Conservation (phyloP, 2,888 invertebrate genomes). For the Rutpela maculata region DNA sequence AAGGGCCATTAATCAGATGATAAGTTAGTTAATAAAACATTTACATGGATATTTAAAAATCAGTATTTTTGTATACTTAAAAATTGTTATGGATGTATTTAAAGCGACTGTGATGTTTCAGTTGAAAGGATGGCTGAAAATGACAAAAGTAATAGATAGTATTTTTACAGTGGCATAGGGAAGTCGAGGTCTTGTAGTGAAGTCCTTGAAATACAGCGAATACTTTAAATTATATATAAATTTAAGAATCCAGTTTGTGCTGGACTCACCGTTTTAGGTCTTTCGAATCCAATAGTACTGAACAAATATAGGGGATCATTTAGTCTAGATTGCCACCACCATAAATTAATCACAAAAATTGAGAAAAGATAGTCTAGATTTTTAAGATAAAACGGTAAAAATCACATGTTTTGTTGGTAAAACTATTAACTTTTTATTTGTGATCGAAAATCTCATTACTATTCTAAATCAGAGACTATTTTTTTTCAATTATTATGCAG, state of each 20-base stretch:
- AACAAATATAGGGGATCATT: neutral
- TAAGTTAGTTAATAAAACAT: neutral
- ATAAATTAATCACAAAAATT: too few species aligned
- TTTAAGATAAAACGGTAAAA: too few species aligned
- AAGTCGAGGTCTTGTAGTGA: neutral
- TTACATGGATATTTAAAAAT: slow-evolving; percentile 5
- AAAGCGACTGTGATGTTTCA: slow-evolving; percentile 26
- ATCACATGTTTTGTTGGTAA: too few species aligned
- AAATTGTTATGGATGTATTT: slow-evolving; percentile 15
- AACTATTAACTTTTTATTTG: too few species aligned
- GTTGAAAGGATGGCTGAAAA: neutral
- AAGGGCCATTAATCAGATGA: neutral
- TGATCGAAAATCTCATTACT: too few species aligned
- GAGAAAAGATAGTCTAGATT: too few species aligned
- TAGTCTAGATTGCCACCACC: too few species aligned
- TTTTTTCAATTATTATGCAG: too few species aligned
- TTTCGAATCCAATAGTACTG: neutral
- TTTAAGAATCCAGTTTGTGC: neutral
- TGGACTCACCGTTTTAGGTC: neutral
- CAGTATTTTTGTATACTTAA: slow-evolving; percentile 32
- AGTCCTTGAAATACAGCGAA: too few species aligned
- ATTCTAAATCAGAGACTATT: too few species aligned
- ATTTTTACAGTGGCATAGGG: neutral
- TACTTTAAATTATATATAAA: too few species aligned
- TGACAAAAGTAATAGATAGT: neutral